These are phyloP conservation scores for Spongilla lacustris DNA, from an alignment of 37 sponge, comb jelly and placozoan genomes.

Conservation along the genomic window DNA sequence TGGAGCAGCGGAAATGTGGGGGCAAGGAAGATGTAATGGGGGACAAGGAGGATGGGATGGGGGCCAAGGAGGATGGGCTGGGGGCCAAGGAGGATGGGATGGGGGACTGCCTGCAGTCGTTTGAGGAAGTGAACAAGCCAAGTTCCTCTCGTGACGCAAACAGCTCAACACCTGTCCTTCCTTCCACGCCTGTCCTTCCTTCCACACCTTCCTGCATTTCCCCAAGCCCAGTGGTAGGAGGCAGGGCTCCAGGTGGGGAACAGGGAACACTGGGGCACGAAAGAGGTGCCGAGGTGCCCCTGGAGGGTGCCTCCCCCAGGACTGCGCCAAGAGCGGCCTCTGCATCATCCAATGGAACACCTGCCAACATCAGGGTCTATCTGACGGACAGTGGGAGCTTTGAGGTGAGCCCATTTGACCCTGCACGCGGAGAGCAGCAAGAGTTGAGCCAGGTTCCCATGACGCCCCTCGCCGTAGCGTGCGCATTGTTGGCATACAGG, in stretches of 20 bases:
- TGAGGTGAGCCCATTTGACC: constrained; percentile 1
- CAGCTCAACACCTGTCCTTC: neutral
- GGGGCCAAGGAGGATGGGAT: too few relatives aligned
- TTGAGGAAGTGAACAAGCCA: neutral
- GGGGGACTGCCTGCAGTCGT: neutral
- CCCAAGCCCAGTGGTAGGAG: too few relatives aligned
- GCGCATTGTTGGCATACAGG: constrained; percentile 11
- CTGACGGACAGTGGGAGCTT: neutral
- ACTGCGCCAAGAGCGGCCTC: neutral
- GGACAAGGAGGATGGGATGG: neutral
- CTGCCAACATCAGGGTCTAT: constrained; percentile 6
- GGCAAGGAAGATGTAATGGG: neutral
- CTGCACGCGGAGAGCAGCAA: too few relatives aligned
- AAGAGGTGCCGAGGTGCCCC: neutral
- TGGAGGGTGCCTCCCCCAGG: too few relatives aligned
- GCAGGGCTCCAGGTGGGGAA: too few relatives aligned
- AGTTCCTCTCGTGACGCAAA: neutral
- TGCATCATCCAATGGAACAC: neutral
- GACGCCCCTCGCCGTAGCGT: constrained; percentile 74
- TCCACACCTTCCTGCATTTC: neutral
- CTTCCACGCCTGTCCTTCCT: neutral
- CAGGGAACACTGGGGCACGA: neutral
- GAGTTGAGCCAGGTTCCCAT: constrained; percentile 38
- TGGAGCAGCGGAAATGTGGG: constrained; percentile 9
- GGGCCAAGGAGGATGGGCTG: too few relatives aligned